These are phyloP conservation scores for Brachycybe producta DNA, from an alignment of 2,888 invertebrate species.

Conservation along the genomic window DNA sequence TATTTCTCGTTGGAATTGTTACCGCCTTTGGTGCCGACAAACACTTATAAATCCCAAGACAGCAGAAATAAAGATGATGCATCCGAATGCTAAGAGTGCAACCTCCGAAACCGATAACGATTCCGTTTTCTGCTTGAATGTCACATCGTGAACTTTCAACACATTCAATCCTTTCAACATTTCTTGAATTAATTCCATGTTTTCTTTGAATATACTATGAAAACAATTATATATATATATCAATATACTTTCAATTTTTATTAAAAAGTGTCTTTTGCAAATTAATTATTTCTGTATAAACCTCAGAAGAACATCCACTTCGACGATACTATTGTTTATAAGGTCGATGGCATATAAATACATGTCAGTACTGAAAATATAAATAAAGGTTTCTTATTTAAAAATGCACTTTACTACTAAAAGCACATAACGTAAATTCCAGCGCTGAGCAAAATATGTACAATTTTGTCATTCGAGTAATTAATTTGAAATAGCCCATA, in stretches of 20 bases:
- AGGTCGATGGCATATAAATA: constrained; percentile 76
- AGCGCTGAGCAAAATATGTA: too few species aligned
- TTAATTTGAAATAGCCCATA: too few species aligned
- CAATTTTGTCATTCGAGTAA: too few species aligned
- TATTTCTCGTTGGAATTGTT: too few species aligned
- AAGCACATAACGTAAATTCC: too few species aligned
- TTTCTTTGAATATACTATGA: constrained; percentile 19
- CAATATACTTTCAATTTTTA: not conserved
- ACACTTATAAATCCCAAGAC: constrained; percentile 64
- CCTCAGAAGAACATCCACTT: constrained; percentile 45
- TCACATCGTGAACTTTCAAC: constrained; percentile 25
- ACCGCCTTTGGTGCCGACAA: constrained; percentile 48
- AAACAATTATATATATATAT: not conserved
- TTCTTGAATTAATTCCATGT: constrained; percentile 24
- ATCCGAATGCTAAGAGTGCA: constrained; percentile 63
- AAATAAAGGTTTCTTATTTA: too few species aligned
- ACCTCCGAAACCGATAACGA: constrained; percentile 58
- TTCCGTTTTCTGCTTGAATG: constrained; percentile 27
- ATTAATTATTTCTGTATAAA: constrained; percentile 20
- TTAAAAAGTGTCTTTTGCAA: not conserved
- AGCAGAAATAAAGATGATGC: constrained; percentile 67
- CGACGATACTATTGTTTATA: constrained; percentile 62
- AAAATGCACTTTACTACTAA: too few species aligned
- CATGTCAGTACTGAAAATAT: constrained; percentile 58
- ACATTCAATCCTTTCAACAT: constrained; percentile 23